Evolutionary conservation across 2,113 vertebrate species (phyloP).

Genomic region (Fregetta grallaria): DNA sequence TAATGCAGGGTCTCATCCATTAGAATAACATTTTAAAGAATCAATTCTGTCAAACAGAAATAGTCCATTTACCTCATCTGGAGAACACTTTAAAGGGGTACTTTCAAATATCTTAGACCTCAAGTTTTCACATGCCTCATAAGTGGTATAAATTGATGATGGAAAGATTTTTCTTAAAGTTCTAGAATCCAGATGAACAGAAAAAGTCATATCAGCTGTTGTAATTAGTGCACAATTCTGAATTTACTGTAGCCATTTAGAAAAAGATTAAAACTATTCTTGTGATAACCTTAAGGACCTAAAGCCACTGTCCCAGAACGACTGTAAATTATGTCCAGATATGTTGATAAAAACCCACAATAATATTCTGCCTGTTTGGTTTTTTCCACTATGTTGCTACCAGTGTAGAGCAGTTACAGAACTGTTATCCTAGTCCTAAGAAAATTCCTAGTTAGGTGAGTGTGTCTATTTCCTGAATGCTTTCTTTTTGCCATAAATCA

Average conservation of each 20-base stretch:
- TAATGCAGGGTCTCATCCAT: neutral
- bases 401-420: neutral
- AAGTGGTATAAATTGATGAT: neutral
- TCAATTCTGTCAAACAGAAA: neutral
- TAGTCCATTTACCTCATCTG: neutral
- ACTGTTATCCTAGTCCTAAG: neutral
- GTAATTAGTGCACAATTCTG: neutral
- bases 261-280: neutral
- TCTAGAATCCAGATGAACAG: neutral
- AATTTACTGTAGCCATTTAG: neutral
- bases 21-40: neutral
- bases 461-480: neutral
- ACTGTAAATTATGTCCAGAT: neutral
- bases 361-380: neutral
- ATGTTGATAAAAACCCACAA: neutral
- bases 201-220: neutral
- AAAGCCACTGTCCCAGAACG: neutral
- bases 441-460: neutral
- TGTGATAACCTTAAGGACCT: neutral
- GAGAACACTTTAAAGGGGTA: neutral
- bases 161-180: neutral
- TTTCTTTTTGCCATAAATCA: neutral
- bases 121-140: neutral
- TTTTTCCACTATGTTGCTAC: neutral
- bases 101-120: neutral